Percentiles rank a stretch among this genome's conserved stretches.
Evolutionary conservation across 2,113 vertebrate genomes (phyloP).

Genomic region (Myiozetetes cayanensis): DNA sequence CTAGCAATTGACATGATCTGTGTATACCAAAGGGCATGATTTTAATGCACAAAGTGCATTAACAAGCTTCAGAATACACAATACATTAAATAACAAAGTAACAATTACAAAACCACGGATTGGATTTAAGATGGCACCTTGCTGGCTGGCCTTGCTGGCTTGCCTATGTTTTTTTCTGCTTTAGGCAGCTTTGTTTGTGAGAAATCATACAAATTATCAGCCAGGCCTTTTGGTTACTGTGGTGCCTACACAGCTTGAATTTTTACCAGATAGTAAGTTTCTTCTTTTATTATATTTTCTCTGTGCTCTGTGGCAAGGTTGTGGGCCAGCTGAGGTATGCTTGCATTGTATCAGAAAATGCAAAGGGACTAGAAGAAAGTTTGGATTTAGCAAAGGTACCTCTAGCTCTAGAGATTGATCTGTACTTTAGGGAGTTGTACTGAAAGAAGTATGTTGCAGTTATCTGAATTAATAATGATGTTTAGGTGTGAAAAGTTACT

Average conservation of each 20-base stretch:
- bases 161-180: not conserved
- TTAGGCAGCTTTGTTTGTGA: not conserved
- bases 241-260: not conserved
- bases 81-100: not conserved
- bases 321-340: not conserved
- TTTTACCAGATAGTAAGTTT: not conserved
- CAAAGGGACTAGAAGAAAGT: not conserved
- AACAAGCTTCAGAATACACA: not conserved
- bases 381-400: not conserved
- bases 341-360: not conserved
- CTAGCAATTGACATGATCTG: not conserved
- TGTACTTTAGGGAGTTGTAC: not conserved
- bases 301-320: not conserved
- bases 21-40: not conserved
- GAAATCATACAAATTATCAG: not conserved
- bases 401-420: not conserved
- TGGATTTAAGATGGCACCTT: not conserved
- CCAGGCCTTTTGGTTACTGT: not conserved
- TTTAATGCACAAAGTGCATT: not conserved
- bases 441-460: not conserved
- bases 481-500: not conserved
- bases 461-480: not conserved
- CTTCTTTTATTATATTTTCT: not conserved
- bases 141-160: not conserved
- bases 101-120: not conserved